Evolutionary conservation across 2,797 vertebrate species (phyloP).

Genomic region (Gila robusta): DNA sequence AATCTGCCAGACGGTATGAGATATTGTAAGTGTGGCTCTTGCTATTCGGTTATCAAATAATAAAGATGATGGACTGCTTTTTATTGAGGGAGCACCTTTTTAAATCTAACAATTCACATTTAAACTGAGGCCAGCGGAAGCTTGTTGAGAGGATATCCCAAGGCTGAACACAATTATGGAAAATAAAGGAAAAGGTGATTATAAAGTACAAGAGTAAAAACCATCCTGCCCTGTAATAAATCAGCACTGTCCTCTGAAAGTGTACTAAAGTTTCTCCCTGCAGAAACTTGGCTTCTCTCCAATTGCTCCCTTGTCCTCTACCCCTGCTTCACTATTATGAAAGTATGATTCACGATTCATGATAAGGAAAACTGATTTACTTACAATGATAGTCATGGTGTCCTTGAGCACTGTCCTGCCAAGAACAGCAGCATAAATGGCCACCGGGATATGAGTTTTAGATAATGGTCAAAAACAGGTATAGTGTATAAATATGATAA

Average conservation of each 20-base stretch:
- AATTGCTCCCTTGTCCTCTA: slow-evolving; percentile 55
- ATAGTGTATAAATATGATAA: background rate
- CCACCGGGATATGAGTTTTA: background rate
- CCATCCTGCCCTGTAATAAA: slow-evolving; percentile 49
- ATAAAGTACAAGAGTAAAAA: slow-evolving; percentile 41
- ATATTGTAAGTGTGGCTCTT: background rate
- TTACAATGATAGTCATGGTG: slow-evolving; percentile 42
- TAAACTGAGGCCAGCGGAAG: background rate
- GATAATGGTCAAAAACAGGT: background rate
- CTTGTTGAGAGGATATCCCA: slow-evolving; percentile 9
- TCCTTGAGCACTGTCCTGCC: slow-evolving; percentile 25
- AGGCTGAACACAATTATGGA: slow-evolving; percentile 16
- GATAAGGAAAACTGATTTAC: slow-evolving; percentile 54
- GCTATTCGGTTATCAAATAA: slow-evolving; percentile 3
- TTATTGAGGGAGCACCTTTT: slow-evolving; percentile 18
- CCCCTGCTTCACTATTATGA: slow-evolving; percentile 50
- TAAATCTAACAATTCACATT: slow-evolving; percentile 20
- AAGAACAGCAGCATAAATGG: slow-evolving; percentile 9
- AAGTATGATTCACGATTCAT: slow-evolving; percentile 63
- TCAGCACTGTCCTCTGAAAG: slow-evolving; percentile 35
- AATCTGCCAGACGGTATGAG: slow-evolving; percentile 12
- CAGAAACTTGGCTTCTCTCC: slow-evolving; percentile 54
- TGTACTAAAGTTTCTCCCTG: slow-evolving; percentile 43
- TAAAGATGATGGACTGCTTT: background rate
- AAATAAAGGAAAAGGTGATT: slow-evolving; percentile 40